These are phyloP conservation scores for Dryadula phaetusa DNA, from an alignment of 2,888 invertebrate species.

Conservation along the genomic window DNA sequence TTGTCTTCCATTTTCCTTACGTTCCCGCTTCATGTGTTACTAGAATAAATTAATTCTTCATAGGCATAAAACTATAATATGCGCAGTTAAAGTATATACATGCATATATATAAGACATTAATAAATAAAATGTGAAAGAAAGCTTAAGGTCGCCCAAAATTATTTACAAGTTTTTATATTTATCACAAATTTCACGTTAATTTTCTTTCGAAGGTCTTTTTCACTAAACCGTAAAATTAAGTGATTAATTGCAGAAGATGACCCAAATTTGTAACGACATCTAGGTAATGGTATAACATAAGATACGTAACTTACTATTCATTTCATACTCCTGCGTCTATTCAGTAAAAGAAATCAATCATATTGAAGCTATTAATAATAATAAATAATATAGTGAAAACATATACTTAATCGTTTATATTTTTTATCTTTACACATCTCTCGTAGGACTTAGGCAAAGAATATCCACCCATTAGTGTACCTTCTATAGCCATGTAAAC, in stretches of 20 bases:
- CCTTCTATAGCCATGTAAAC: too few relatives aligned
- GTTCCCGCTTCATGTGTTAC: too few relatives aligned
- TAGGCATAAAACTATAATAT: too few relatives aligned
- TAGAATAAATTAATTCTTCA: too few relatives aligned
- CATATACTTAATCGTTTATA: too few relatives aligned
- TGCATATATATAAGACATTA: too few relatives aligned
- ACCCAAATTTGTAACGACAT: slow-evolving; percentile 10
- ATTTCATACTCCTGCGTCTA: background rate
- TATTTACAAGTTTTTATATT: background rate
- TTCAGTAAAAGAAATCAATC: background rate
- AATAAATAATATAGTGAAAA: background rate
- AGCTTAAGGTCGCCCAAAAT: background rate
- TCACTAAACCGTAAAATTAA: slow-evolving; percentile 5
- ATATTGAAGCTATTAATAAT: background rate
- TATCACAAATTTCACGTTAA: slow-evolving; percentile 18
- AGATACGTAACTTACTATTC: background rate
- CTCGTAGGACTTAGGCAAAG: too few relatives aligned
- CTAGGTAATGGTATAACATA: slow-evolving; percentile 1
- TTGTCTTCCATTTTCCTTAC: too few relatives aligned
- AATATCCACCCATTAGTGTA: too few relatives aligned
- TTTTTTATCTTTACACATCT: background rate
- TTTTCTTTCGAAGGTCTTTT: slow-evolving; percentile 22
- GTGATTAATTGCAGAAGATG: slow-evolving; percentile 16
- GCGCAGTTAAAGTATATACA: too few relatives aligned
- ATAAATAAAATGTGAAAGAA: background rate